phyloP scores from a whole-genome alignment of 2,797 vertebrate species.

The Limosa lapponica region DNA sequence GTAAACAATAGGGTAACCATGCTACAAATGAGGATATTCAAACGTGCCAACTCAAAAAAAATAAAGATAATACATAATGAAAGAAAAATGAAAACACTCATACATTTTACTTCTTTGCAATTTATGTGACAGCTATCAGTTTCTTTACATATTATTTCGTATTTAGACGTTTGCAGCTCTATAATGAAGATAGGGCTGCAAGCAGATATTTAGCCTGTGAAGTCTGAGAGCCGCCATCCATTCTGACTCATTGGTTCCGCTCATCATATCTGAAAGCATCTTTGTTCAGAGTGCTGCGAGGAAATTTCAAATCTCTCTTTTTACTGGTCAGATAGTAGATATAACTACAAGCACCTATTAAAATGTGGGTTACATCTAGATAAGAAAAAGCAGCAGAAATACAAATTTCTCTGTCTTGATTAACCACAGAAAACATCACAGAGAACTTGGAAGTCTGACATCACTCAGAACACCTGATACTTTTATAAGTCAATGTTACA shows the following conservation, averaged over 20 bases:
- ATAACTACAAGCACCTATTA: not conserved
- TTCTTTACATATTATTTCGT: not conserved
- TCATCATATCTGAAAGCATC: not conserved
- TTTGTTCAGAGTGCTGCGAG: not conserved
- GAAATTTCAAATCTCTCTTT: not conserved
- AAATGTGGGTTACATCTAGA: not conserved
- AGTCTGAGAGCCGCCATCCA: not conserved
- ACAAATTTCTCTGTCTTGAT: not conserved
- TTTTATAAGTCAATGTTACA: not conserved
- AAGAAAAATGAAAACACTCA: not conserved
- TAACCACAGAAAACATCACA: not conserved
- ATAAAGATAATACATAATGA: not conserved
- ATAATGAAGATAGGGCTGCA: not conserved
- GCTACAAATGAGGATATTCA: fast-evolving
- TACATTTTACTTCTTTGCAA: not conserved
- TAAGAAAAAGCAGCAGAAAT: not conserved
- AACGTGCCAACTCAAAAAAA: not conserved
- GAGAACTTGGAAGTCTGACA: not conserved
- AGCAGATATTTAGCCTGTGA: not conserved
- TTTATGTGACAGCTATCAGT: not conserved
- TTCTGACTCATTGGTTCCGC: not conserved
- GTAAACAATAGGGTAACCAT: not conserved
- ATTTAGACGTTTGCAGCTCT: not conserved
- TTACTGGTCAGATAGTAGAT: not conserved
- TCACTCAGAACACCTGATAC: not conserved